These are phyloP conservation scores for Volucella inflata DNA, from an alignment of 2,888 invertebrate species.

Conservation along the genomic window DNA sequence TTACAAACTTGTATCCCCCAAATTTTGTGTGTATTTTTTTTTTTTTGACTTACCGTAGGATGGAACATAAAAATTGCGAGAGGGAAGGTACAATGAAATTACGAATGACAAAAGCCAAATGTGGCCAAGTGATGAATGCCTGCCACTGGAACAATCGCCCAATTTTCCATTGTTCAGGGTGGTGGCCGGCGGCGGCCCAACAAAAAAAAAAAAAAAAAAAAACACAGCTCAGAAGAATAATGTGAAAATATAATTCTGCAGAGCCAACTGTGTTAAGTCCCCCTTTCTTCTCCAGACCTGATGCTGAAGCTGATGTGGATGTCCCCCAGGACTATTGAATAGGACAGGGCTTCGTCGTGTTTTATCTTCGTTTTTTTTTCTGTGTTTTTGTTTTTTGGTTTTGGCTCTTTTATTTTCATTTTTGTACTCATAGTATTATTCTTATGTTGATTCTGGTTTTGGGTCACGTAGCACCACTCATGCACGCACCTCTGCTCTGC, in stretches of 20 bases:
- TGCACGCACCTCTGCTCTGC: conserved; percentile 73
- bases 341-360: conserved; percentile 56
- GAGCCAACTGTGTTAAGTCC: conserved; percentile 55
- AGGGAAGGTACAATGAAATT: conserved; percentile 57
- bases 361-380: conserved; percentile 40
- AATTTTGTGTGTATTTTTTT: neutral
- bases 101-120: conserved; percentile 72
- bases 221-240: conserved; percentile 39
- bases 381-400: conserved; percentile 70
- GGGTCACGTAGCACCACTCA: conserved; percentile 75
- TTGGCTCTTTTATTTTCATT: conserved; percentile 74
- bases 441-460: conserved; percentile 73
- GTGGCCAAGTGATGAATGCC: conserved; percentile 72
- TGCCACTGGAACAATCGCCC: conserved; percentile 73
- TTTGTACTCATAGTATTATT: conserved; percentile 70
- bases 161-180: conserved; percentile 67
- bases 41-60: conserved; percentile 7
- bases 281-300: neutral
- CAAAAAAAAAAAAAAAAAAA: conserved; percentile 10
- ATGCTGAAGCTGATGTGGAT: too few relatives aligned
- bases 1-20: conserved; percentile 41
- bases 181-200: conserved; percentile 5
- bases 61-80: conserved; percentile 9
- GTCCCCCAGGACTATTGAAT: conserved; percentile 65
- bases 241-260: conserved; percentile 69